Conservation (phyloP, 2,797 vertebrate species). For the Etheostoma nigrum region DNA sequence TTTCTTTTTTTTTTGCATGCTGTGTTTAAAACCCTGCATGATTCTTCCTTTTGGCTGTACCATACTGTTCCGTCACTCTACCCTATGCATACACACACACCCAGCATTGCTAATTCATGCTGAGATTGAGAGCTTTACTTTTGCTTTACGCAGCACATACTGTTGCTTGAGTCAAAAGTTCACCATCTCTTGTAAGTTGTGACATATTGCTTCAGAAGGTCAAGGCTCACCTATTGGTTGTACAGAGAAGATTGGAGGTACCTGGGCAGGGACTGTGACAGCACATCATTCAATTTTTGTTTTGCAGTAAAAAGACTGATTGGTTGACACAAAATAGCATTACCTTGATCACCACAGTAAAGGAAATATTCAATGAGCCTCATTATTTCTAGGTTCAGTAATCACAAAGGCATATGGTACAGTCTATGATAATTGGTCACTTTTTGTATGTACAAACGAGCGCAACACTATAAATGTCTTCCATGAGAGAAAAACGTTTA, state of each 20-base stretch:
- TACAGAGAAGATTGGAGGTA: neutral
- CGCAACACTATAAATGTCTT: neutral
- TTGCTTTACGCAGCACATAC: neutral
- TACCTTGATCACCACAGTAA: neutral
- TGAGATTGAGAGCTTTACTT: neutral
- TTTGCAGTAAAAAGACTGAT: slow-evolving; percentile 7
- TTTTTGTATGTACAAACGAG: neutral
- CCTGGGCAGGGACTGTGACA: slow-evolving; percentile 3
- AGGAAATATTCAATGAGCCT: slow-evolving; percentile 2
- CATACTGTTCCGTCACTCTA: neutral
- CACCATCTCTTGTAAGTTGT: neutral
- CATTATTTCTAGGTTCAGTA: slow-evolving; percentile 35
- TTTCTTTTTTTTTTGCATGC: neutral
- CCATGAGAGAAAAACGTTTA: neutral
- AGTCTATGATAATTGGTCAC: neutral
- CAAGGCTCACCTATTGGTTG: neutral
- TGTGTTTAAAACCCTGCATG: neutral
- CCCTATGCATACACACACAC: neutral
- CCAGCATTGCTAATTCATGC: slow-evolving; percentile 9
- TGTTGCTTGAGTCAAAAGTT: slow-evolving; percentile 21
- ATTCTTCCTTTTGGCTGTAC: neutral
- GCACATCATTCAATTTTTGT: neutral
- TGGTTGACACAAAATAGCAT: neutral
- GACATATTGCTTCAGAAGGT: neutral
- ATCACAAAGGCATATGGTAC: neutral